These are phyloP conservation scores for Benitochromis conjunctus DNA, from an alignment of 2,113 vertebrate species.

Conservation along the genomic window DNA sequence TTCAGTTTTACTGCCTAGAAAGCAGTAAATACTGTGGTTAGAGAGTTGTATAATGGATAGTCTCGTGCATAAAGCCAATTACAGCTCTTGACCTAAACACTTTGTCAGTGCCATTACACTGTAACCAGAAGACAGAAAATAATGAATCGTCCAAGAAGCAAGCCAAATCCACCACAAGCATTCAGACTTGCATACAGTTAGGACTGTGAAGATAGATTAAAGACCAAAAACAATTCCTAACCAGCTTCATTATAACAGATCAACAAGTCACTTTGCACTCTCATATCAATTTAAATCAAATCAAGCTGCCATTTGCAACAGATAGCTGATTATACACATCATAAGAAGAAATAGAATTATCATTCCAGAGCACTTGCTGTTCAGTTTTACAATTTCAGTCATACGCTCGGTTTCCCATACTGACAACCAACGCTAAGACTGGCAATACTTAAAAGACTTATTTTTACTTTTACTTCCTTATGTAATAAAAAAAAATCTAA, in stretches of 20 bases:
- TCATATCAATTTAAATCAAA: neutral
- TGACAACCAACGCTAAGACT: neutral
- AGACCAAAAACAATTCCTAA: neutral
- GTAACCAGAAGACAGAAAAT: neutral
- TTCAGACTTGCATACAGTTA: neutral
- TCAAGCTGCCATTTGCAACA: neutral
- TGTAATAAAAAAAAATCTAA: neutral
- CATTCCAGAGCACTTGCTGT: neutral
- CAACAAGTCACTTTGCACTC: neutral
- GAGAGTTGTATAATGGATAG: neutral
- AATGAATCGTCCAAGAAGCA: neutral
- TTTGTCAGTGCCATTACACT: conserved; percentile 14
- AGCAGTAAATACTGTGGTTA: conserved; percentile 2
- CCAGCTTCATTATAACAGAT: neutral
- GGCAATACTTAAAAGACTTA: neutral
- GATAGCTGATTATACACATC: neutral
- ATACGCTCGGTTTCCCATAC: neutral
- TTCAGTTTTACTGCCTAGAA: neutral
- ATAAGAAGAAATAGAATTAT: neutral
- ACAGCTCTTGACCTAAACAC: conserved; percentile 18
- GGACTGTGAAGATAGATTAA: neutral
- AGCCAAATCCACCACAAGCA: conserved; percentile 4
- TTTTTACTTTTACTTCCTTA: neutral
- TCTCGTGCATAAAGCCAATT: conserved; percentile 33
- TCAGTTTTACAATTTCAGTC: neutral